A percentile compares a stretch with the other conserved stretches of the same genome.
These are phyloP conservation scores for Sesamia nonagrioides DNA, from an alignment of 1,140 invertebrate genomes.

Conservation along the genomic window DNA sequence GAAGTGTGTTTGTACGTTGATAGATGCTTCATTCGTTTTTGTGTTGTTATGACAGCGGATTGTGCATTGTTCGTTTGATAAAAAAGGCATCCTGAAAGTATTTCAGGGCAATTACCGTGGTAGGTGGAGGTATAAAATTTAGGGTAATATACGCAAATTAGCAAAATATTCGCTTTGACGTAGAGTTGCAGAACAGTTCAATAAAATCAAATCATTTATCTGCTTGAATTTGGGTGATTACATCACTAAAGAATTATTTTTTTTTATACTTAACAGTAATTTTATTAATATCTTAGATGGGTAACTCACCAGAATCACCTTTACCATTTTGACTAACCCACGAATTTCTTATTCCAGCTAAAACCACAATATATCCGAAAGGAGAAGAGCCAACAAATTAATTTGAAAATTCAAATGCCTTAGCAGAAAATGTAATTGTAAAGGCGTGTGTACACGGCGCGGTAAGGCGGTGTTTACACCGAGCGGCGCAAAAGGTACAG, in stretches of 20 bases:
- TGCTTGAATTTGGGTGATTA: too few relatives aligned
- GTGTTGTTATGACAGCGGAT: not conserved
- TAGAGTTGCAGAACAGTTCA: too few relatives aligned
- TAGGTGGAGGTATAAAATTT: too few relatives aligned
- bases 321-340: not conserved
- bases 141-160: too few relatives aligned
- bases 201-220: too few relatives aligned
- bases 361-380: slow-evolving; percentile 32
- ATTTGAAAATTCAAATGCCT: slow-evolving; percentile 60
- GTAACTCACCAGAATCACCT: not conserved
- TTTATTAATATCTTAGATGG: not conserved
- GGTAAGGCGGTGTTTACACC: slow-evolving; percentile 81
- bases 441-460: slow-evolving; percentile 67
- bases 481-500: slow-evolving; percentile 82
- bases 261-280: too few relatives aligned
- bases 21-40: not conserved
- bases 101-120: too few relatives aligned
- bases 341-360: slow-evolving; percentile 24
- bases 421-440: slow-evolving; percentile 60
- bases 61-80: too few relatives aligned
- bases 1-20: slow-evolving; percentile 11
- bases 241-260: too few relatives aligned
- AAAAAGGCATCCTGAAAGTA: too few relatives aligned
- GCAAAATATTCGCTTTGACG: too few relatives aligned
- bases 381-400: slow-evolving; percentile 53